Evolutionary conservation across 2,797 vertebrate species (phyloP), one percentile per base, ranked within the genome.

Genomic region (Pangasius macronema): DNA sequence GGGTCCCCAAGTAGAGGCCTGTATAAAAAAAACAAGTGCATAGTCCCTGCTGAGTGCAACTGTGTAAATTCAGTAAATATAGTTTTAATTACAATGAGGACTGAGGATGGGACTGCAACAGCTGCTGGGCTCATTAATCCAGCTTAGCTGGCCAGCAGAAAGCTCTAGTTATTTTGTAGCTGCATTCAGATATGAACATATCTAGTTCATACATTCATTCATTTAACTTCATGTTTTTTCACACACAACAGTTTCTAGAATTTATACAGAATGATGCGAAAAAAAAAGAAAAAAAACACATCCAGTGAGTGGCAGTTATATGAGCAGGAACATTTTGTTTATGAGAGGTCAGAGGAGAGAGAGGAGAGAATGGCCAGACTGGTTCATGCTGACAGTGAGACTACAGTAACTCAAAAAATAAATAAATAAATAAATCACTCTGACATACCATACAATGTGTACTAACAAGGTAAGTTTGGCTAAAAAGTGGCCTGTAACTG

Each of bases 11-110:
- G 80, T 89, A 82, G 67, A 84, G 33, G 46, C 49, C 51, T 89
- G 81, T 84, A 83, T 85, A 87, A 86, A 87, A 39, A 46, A 82
- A 86, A 89, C 85, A 89, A 83, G 85, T 83, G 76, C 53, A 83
- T 57, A 5, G 10, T 70, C 53, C 89, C 83, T 77, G 79, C 49
- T 76, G 86, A 61, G 13, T 27, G 68, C 39, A 84, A 86, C 87
- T 86, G 85, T 82, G 82, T 89, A 39, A 88, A 83, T 90, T 89
- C 30, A 67, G 84, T 89, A 87, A 39, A 91, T 90, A 86, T 85
- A 86, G 55, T 72, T 87, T 82, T 77, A 90, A 91, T 87, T 92
- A 84, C 61, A 82, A 70, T 85, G 51, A 87, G 70, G 83, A 88
- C 86, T 91, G 88, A 84, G 65, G 77, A 84, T 61, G 70, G 87